phyloP scores from a whole-genome alignment of 2,888 invertebrate species.

The Schizotus pectinicornis region DNA sequence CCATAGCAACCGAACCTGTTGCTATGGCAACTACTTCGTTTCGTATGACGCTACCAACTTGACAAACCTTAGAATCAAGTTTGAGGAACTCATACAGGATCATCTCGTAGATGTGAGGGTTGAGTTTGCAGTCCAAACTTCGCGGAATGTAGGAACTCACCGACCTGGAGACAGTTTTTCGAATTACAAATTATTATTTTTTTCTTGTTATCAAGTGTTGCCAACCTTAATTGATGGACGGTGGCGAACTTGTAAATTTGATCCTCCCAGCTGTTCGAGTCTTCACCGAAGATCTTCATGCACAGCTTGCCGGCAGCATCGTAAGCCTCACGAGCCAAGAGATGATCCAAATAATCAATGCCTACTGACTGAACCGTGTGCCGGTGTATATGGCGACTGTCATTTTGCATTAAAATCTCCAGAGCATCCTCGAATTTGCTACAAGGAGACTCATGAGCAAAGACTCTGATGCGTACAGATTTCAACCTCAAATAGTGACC shows the following conservation, averaged over 20 bases:
- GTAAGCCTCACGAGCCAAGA: slow-evolving; percentile 73
- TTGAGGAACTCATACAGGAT: slow-evolving; percentile 91
- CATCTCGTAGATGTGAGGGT: slow-evolving; percentile 90
- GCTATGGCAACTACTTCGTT: too few species aligned
- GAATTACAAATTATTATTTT: too few species aligned
- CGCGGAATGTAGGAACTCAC: slow-evolving; percentile 83
- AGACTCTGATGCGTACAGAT: too few species aligned
- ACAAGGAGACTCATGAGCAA: slow-evolving; percentile 28
- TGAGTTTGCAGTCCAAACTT: slow-evolving; percentile 72
- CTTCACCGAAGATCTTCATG: slow-evolving; percentile 79
- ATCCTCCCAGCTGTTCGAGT: slow-evolving; percentile 88
- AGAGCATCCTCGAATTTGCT: slow-evolving; percentile 85
- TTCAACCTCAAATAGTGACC: too few species aligned
- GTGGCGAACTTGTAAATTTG: slow-evolving; percentile 89
- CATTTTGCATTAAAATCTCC: slow-evolving; percentile 75
- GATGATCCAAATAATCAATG: slow-evolving; percentile 79
- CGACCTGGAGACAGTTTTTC: slow-evolving; percentile 60
- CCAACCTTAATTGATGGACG: slow-evolving; percentile 73
- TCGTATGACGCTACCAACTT: too few species aligned
- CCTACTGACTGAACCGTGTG: slow-evolving; percentile 72
- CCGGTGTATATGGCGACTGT: slow-evolving; percentile 61
- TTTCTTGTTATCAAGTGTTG: not conserved
- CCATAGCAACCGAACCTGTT: too few species aligned
- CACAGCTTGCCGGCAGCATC: slow-evolving; percentile 88
- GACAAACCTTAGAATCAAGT: slow-evolving; percentile 70